Evolutionary conservation across 2,797 vertebrate species (phyloP), one percentile per base, ranked within the genome.

Genomic region (Alca torda): DNA sequence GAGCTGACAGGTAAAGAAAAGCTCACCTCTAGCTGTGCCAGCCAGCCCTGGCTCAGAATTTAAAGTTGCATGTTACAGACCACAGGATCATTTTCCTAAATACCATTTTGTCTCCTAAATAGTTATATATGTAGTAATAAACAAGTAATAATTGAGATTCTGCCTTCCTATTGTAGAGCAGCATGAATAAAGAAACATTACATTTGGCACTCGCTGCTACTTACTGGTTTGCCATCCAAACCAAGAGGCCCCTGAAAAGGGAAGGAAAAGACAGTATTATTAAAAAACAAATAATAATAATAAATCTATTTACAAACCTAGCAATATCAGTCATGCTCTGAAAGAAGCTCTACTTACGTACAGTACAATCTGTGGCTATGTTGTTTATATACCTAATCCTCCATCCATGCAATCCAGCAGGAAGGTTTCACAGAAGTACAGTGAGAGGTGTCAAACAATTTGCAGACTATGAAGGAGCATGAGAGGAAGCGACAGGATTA

Each of bases 161-260:
- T 84, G 76, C 57, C 65, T 31, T 12, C 45, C 39, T 69, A 13
- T 41, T 43, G 48, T 59, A 51, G 48, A 85, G 57, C 46, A 90
- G 46, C 2, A 2, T 5, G 23, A 94, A 93, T 45, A 70, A 87
- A 87, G 43, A 86, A 31, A 73, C 1, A 16, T 23, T 54, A 74
- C 2, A 25, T 61, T 72, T 87, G 85, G 79, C 84, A 84, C n/a
- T 69, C 5, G 1, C 39, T 43, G 48, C 69, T 97, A 99, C 99
- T 99, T 98, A 99, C 99, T 60, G 99, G 99, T 97, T 99, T 99
- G 92, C 99, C 99, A 95, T 99, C 99, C 98, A 99, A 97, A 93
- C 99, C 99, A 91, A 99, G 98, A 23, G 99, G 99, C 80, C 99
- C 99, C 99, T 99, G 98, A 77, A 97, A 92, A 97, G 85, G 83